Evolutionary conservation across 2,888 invertebrate genomes (phyloP).

Genomic region (Iphiclides podalirius): DNA sequence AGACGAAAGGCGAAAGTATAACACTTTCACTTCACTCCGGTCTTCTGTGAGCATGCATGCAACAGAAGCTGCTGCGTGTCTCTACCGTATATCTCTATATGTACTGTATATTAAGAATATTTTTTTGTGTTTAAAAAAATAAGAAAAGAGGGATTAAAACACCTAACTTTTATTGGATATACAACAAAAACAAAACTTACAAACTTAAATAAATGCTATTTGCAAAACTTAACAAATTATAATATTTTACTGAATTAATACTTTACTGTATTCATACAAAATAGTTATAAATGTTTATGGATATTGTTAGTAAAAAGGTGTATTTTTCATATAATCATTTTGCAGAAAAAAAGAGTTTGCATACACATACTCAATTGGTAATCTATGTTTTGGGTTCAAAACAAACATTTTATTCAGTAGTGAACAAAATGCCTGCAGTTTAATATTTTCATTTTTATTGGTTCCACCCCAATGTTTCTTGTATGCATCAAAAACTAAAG

Average conservation of each 20-base stretch:
- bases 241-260: neutral
- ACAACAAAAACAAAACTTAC: neutral
- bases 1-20: no score
- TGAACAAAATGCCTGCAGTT: conserved; percentile 28
- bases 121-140: no score
- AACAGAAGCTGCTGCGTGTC: no score
- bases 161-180: no score
- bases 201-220: neutral
- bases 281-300: no score
- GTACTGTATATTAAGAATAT: no score
- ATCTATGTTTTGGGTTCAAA: conserved; percentile 42
- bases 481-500: conserved; percentile 32
- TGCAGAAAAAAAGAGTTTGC: conserved; percentile 42
- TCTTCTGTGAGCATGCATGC: no score
- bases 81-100: no score
- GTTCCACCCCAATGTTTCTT: conserved; percentile 21
- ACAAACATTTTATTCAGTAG: conserved; percentile 49
- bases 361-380: conserved; percentile 46
- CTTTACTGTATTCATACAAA: no score
- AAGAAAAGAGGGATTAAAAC: no score
- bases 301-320: neutral
- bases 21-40: no score
- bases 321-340: conserved; percentile 3
- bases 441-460: conserved; percentile 33
- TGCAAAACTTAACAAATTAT: neutral